phyloP scores from a whole-genome alignment of 2,888 invertebrate species.

The Plebejus melissa region DNA sequence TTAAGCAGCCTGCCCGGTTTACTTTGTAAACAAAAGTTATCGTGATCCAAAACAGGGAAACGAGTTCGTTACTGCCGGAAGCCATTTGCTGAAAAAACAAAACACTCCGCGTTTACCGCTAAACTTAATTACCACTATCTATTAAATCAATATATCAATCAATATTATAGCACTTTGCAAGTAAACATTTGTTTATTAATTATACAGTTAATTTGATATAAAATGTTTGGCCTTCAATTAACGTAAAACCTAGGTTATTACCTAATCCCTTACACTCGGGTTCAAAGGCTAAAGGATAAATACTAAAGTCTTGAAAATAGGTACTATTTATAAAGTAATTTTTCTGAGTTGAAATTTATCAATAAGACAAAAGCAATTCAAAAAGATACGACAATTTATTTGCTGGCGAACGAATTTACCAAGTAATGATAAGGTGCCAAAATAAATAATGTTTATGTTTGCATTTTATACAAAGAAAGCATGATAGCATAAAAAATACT shows the following conservation, averaged over 20 bases:
- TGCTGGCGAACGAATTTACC: background rate
- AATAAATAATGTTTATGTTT: background rate
- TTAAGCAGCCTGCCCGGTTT: slow-evolving; percentile 7
- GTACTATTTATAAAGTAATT: background rate
- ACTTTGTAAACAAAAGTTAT: slow-evolving; percentile 20
- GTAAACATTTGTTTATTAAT: background rate
- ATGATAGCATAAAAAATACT: background rate
- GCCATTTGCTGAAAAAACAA: slow-evolving; percentile 27
- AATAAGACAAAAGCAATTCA: background rate
- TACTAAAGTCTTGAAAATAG: background rate
- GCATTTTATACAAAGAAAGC: background rate
- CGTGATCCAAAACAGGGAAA: slow-evolving; percentile 22
- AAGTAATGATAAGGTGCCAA: background rate
- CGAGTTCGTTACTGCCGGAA: slow-evolving; percentile 3
- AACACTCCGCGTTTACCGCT: slow-evolving; percentile 7
- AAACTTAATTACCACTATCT: slow-evolving; percentile 14
- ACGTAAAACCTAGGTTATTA: background rate
- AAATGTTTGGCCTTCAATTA: background rate
- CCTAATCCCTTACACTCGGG: no score
- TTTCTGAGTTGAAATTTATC: background rate
- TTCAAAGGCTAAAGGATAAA: background rate
- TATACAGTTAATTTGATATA: background rate
- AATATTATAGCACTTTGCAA: slow-evolving; percentile 10
- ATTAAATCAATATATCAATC: background rate
- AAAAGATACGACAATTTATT: background rate